Evolutionary conservation across 2,888 invertebrate genomes (phyloP), one percentile per base, ranked within the genome.

Genomic region (Agrenia bidenticulata): DNA sequence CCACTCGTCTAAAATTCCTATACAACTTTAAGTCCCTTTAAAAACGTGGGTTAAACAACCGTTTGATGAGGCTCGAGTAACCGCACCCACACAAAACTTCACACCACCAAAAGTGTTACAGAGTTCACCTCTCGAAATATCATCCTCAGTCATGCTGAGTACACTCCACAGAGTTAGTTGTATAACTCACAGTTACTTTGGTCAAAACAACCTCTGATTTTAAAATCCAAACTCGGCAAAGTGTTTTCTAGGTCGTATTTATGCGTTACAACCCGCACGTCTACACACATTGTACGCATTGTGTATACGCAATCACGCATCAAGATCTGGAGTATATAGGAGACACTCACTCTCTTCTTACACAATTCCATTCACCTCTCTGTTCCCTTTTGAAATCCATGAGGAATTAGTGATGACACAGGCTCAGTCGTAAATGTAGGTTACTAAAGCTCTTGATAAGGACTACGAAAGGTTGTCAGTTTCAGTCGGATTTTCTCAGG

Each of bases 401-500:
- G 51, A 51, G 4, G 21, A 23, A 15, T 9, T 15, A 23, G 23
- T 65, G 66, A 66, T 66, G 66, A 67, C 67, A 67, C 63, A 55
- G 39, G 54, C 53, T 67, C 67, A 63, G 63, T 63, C 59, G 51
- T 56, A 56, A 24, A 49, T 11, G 27, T 41, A 37, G n/a, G 24
- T 55, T 63, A 32, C 39, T 64, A 55, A 69, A 69, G 68, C 68
- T 69, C 68, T 69, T 69, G 24, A 54, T 55, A 19, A 65, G 61
- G 68, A 69, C 68, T 69, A 69, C 58, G 63, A 61, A 42, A 60
- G 63, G 45, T 60, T n/a, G n/a, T n/a, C 54, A 39, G 9, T 55
- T 32, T 68, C 68, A 69, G 68, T 69, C 68, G 60, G 57, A 53
- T 65, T 56, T 61, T 7, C 50, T 65, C 57, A 69, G 65, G 63